Evolutionary conservation across 37 sponge, comb jelly and placozoan genomes (phyloP), one percentile per base, ranked within the genome.

Genomic region (Agelas oroides): DNA sequence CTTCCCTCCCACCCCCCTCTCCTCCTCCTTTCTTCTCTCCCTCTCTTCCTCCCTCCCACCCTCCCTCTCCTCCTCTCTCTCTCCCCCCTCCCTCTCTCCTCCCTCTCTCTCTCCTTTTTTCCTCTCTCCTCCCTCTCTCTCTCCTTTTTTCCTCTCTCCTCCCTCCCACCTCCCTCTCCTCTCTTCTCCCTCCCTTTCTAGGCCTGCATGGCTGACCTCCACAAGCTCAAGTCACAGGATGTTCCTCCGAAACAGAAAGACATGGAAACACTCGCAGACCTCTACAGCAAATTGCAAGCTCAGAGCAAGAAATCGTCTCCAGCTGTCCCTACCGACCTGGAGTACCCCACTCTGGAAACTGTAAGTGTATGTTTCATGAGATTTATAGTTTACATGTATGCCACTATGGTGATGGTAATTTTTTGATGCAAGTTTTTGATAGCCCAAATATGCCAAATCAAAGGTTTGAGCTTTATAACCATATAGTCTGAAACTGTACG

Each of bases 231-330:
- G 36, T 36, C 59, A 38, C 57, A 85, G 34, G 89, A 88, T 40
- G 65, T 88, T 41, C 86, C 90, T 34, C 60, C 39, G 17, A 88
- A 93, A 83, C 53, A 81, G 59, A 73, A 59, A 71, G 86, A 85
- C 70, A 82, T 89, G 84, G 65, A 59, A 3, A 40, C 83, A 0
- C 71, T 88, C 64, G 61, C 77, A 5, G 89, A 93, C 58, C 71
- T 88, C 58, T 71, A 73, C 70, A 57, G 39, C 34, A 72, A 79
- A 21, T 41, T 90, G 12, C 23, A 80, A 70, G 85, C 63, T 23
- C 75, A 66, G 70, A 68, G 68, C 21, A 70, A 37, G 20, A 86
- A 78, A 40, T n/a, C 57, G 0, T 18, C 33, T 30, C 77, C 76
- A 55, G 57, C 32, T 19, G 33, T 86, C 19, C 86, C 86, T 19